These are phyloP conservation scores for Gymnopithys bicolor DNA, from an alignment of 2,797 vertebrate species.

Conservation along the genomic window DNA sequence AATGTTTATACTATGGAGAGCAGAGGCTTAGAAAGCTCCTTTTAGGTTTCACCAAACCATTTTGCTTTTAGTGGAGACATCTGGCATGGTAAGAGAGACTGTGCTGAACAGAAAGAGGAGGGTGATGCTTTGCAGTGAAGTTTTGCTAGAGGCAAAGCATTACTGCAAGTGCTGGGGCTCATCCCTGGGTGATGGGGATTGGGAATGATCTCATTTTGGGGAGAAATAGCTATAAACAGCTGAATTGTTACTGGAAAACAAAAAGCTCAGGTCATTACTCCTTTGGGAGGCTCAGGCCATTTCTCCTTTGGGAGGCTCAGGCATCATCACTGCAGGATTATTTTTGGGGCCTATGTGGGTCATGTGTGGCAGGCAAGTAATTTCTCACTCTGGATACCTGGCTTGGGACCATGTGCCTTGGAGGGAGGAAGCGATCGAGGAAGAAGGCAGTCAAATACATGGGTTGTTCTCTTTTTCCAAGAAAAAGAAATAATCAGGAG, in stretches of 20 bases:
- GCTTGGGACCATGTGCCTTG: not conserved
- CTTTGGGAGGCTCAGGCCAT: not conserved
- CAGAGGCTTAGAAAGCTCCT: not conserved
- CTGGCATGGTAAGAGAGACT: not conserved
- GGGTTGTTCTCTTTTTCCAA: not conserved
- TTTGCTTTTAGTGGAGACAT: conserved; percentile 3
- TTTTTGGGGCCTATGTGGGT: rapidly evolving
- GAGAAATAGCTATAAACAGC: not conserved
- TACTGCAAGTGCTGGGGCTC: not conserved
- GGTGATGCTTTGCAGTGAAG: not conserved
- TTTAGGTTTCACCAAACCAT: not conserved
- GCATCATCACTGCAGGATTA: not conserved
- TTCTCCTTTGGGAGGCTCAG: not conserved
- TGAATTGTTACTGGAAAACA: not conserved
- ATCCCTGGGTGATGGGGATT: not conserved
- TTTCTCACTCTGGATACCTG: not conserved
- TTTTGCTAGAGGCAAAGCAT: not conserved
- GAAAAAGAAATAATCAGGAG: conserved; percentile 31
- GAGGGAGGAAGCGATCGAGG: not conserved
- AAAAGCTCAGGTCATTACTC: not conserved
- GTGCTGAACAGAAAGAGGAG: not conserved
- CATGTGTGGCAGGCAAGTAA: not conserved
- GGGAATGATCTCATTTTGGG: not conserved
- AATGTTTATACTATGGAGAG: not conserved
- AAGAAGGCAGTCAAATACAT: not conserved